Base-by-base conservation (phyloP, 2,113 vertebrate species). In the Trematocara unimaculatum region DNA sequence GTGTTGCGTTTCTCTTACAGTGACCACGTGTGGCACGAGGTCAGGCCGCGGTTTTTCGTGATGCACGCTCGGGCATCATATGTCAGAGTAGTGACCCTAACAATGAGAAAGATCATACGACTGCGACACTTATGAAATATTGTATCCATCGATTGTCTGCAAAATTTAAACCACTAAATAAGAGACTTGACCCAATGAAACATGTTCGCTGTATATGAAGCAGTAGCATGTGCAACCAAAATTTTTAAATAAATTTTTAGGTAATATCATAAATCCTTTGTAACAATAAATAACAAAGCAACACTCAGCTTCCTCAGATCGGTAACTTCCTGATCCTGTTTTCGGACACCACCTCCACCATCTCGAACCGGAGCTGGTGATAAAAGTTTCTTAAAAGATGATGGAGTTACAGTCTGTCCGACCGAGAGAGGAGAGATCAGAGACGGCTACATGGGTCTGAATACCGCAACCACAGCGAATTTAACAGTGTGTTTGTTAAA, bases 361-460 rank as follows among this genome's bases (percentile, higher is more conserved):
- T 15, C 38, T 64, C 20, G 60, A 0, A 2, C 29, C 0, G 0
- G 31, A 72, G 20, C 3, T 26, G 40, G 2, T 23, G 62, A 3
- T 8, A 8, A 40, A 14, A 64, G 33, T 40, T 23, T 26, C 38
- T 42, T 72, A 26, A 26, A 7, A 26, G 20, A 0, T 4, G 64
- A 42, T 26, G 18, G 5, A 26, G 64, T 14, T 23, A 20, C 0
- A 70, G 62, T 67, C 62, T 20, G 64, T 42, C 35, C 7, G 2
- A 14, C 3, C 3, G 18, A 15, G 12, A 2, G 62, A 42, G 0
- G 2, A 42, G 20, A 26, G 67, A 72, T 17, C 7, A 23, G 5
- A 9, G n/a, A 70, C 4, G 7, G 0, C 35, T 23, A 4, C 35
- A 1, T 0, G 58, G 0, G 12, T 38, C 60, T 20, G 62, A 40